phyloP scores from a whole-genome alignment of 2,797 vertebrate genomes.

The Glossophaga mutica region DNA sequence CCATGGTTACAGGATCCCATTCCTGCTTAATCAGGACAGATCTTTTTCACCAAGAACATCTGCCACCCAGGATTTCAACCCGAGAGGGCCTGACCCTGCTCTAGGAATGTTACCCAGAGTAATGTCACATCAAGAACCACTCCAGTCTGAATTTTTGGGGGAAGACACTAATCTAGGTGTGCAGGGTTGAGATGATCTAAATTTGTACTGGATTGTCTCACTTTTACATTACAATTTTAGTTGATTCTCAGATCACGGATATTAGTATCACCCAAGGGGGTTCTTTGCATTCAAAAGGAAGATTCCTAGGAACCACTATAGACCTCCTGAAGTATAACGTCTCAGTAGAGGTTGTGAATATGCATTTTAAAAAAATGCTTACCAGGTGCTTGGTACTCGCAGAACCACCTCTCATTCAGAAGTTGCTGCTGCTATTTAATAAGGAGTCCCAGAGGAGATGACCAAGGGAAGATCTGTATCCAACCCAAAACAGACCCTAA shows the following conservation, averaged over 20 bases:
- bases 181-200: neutral
- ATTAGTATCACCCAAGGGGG: neutral
- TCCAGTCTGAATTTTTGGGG: neutral
- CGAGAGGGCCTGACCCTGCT: neutral
- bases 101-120: neutral
- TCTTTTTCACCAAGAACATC: neutral
- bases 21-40: neutral
- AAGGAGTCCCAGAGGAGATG: neutral
- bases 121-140: neutral
- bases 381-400: neutral
- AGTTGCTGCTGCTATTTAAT: neutral
- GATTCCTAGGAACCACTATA: neutral
- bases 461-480: neutral
- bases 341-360: neutral
- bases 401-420: neutral
- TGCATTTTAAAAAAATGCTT: neutral
- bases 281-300: neutral
- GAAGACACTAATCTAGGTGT: neutral
- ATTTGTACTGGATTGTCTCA: neutral
- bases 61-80: neutral
- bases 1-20: neutral
- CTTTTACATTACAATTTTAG: neutral
- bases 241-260: constrained; percentile 1
- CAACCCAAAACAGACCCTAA: neutral
- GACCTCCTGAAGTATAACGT: neutral